Evolutionary conservation across 2,888 invertebrate species (phyloP).

Genomic region (Sphaerophoria rueppellii): DNA sequence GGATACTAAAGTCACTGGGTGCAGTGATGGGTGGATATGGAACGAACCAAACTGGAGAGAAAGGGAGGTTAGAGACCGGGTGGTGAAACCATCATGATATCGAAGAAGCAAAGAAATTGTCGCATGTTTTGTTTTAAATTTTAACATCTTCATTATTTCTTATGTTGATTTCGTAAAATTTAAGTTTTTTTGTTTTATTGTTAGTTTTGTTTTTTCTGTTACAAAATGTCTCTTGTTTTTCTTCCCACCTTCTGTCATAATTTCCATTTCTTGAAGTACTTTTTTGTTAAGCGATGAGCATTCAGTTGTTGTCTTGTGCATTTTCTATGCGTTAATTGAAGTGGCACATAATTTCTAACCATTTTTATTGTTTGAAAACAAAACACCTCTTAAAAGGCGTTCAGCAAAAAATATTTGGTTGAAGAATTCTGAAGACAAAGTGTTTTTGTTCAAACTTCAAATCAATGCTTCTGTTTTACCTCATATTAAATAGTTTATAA

Average conservation of each 20-base stretch:
- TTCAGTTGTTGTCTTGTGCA: conserved; percentile 41
- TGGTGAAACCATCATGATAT: conserved; percentile 70
- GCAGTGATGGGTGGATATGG: not conserved
- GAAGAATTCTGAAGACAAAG: too few species aligned
- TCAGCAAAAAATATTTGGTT: too few species aligned
- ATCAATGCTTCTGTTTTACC: too few species aligned
- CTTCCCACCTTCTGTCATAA: too few species aligned
- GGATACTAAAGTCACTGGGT: conserved; percentile 28
- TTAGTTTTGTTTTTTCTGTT: conserved; percentile 13
- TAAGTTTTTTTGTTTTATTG: not conserved
- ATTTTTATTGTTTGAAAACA: conserved; percentile 24
- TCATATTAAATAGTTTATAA: too few species aligned
- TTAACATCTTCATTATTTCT: conserved; percentile 29
- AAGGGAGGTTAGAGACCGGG: conserved; percentile 47
- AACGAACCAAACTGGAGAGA: not conserved
- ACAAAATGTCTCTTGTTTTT: not conserved
- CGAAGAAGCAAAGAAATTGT: conserved; percentile 60
- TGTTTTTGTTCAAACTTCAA: too few species aligned
- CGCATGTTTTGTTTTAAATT: not conserved
- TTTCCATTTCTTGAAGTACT: not conserved
- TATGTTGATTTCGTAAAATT: not conserved
- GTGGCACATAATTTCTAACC: conserved; percentile 56
- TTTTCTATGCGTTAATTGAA: conserved; percentile 15
- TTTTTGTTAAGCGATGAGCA: conserved; percentile 28
- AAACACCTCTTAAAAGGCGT: too few species aligned